Conservation (phyloP, 2,113 vertebrate species). For the Garra rufa region DNA sequence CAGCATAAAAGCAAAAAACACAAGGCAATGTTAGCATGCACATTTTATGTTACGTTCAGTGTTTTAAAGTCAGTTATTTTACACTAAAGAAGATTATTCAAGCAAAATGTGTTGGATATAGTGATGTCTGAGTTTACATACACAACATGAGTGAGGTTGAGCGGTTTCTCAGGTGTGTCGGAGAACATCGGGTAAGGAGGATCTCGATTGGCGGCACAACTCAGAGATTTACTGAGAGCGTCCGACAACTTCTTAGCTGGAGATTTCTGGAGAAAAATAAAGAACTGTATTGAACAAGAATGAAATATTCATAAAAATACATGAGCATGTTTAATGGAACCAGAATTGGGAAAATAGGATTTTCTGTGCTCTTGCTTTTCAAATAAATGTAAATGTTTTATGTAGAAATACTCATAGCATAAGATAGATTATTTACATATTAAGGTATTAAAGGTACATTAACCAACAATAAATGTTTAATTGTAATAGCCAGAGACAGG, state of each 20-base stretch:
- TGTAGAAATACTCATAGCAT: background rate
- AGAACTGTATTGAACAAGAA: background rate
- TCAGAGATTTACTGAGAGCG: constrained; percentile 97
- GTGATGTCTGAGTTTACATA: constrained; percentile 74
- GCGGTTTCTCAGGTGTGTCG: constrained; percentile 93
- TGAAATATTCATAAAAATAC: background rate
- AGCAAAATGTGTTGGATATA: background rate
- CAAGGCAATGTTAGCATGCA: constrained; percentile 1
- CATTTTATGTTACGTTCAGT: background rate
- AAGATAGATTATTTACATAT: background rate
- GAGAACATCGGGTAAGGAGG: constrained; percentile 94
- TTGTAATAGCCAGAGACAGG: background rate
- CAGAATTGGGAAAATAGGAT: background rate
- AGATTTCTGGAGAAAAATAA: constrained; percentile 85
- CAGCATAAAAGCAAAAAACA: constrained; percentile 13
- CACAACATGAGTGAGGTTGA: constrained; percentile 97
- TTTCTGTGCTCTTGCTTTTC: background rate
- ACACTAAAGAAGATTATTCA: background rate
- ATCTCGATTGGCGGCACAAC: constrained; percentile 94
- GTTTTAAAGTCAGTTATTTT: background rate
- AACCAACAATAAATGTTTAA: constrained; percentile 46
- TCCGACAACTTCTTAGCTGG: constrained; percentile 98
- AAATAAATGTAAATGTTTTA: background rate
- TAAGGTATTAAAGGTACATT: constrained; percentile 31
- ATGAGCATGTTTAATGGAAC: background rate